A percentile compares a stretch with the other conserved stretches of the same genome.
Conservation (phyloP, 2,113 vertebrate species). For the Pachycephala philippinensis region DNA sequence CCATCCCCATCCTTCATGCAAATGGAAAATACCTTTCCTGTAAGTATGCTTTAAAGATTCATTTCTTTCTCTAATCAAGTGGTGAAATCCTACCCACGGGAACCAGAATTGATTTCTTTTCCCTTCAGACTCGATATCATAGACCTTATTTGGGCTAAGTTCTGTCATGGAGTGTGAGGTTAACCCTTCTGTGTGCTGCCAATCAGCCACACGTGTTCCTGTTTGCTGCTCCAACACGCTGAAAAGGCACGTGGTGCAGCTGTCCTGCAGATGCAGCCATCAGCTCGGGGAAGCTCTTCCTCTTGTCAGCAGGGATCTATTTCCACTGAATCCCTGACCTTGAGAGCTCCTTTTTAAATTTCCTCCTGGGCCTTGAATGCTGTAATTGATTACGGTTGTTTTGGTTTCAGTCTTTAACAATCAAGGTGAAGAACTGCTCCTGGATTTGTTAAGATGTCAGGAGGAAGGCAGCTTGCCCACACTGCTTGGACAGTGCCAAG, state of each 20-base stretch:
- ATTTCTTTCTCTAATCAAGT: slow-evolving; percentile 59
- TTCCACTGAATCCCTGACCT: not conserved
- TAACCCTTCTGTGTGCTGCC: not conserved
- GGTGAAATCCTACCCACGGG: slow-evolving; percentile 29
- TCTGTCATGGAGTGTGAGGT: not conserved
- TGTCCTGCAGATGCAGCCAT: not conserved
- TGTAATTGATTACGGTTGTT: slow-evolving; percentile 7
- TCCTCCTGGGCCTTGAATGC: not conserved
- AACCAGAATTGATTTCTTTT: slow-evolving; percentile 63
- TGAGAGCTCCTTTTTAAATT: not conserved
- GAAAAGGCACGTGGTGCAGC: not conserved
- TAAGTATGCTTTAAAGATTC: slow-evolving; percentile 44
- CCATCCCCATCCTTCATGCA: slow-evolving; percentile 32
- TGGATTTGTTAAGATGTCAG: not conserved
- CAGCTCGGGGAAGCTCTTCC: not conserved
- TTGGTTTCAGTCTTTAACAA: slow-evolving; percentile 6
- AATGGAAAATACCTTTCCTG: slow-evolving; percentile 44
- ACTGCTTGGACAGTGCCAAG: not conserved
- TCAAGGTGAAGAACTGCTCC: slow-evolving; percentile 26
- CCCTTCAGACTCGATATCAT: not conserved
- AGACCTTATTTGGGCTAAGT: not conserved
- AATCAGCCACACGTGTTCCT: not conserved
- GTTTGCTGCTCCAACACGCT: not conserved
- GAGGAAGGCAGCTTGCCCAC: not conserved
- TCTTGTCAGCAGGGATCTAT: not conserved